Evolutionary conservation across 2,888 invertebrate species (phyloP), one percentile per base, ranked within the genome.

Genomic region (Ectemnius lituratus): DNA sequence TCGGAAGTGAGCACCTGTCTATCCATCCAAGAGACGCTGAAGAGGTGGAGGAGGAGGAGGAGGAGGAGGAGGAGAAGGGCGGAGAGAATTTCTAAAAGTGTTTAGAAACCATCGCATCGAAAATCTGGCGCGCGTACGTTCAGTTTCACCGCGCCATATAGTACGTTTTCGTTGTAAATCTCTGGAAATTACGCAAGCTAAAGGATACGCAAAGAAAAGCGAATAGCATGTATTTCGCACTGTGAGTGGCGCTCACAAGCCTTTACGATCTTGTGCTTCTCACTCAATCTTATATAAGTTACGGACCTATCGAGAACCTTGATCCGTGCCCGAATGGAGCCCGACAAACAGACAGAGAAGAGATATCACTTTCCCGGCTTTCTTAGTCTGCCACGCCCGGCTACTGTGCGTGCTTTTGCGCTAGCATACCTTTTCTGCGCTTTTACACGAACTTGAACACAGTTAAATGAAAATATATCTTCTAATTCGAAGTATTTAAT

Each of bases 281-380:
- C 23, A 3, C 2, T 23, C 23, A 3, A 23, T 5, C n/a, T 73
- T 49, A 56, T 16, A 62, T 27, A n/a, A 52, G 37, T 8, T n/a
- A 45, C 62, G 28, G 62, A 63, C 72, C 16, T 37, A 60, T 20
- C 49, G 13, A 18, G 37, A 66, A 64, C 58, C 52, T 74, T 62
- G 62, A 23, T 72, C 71, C 71, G 75, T 67, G 27, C 75, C 75
- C 75, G 75, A 70, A 79, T 64, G 73, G 66, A 71, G 71, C 74
- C 58, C 69, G 77, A 58, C 70, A 68, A 60, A 75, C 64, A 47
- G 45, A 68, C 70, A 46, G 64, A 47, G 58, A 74, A 69, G 73
- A 81, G 73, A 82, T 83, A 84, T 84, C 80, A 85, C 84, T 85
- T 86, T 85, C 85, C 80, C 85, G 78, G 81, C 84, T 86, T 84